Percentiles rank a stretch among this genome's conserved stretches.
Evolutionary conservation across 1,140 invertebrate species (phyloP).

Genomic region (Bombus vancouverensis): DNA sequence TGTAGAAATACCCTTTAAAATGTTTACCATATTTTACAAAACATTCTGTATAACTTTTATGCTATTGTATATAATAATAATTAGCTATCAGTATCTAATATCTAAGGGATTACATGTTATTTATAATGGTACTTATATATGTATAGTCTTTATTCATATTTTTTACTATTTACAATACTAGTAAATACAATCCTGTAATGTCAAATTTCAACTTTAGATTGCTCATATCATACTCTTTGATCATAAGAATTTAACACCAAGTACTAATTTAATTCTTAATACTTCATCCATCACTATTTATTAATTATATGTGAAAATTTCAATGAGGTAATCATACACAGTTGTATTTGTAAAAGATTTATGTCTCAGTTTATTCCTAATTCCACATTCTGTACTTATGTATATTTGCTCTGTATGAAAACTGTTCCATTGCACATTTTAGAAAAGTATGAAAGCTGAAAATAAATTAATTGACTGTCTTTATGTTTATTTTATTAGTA

Average conservation of each 20-base stretch:
- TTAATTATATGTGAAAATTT: conserved; percentile 19
- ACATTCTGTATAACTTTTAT: conserved; percentile 27
- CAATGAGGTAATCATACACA: conserved; percentile 10
- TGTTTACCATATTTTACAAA: neutral
- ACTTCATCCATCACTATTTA: conserved; percentile 21
- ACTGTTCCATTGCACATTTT: conserved; percentile 45
- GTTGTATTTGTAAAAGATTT: conserved; percentile 25
- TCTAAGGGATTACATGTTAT: conserved; percentile 17
- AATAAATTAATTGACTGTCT: conserved; percentile 47
- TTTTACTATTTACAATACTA: conserved; percentile 28
- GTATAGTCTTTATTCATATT: conserved; percentile 22
- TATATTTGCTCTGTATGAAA: conserved; percentile 25
- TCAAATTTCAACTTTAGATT: conserved; percentile 16
- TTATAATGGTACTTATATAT: conserved; percentile 4
- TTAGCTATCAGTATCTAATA: conserved; percentile 13
- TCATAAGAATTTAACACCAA: conserved; percentile 16
- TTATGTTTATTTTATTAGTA: conserved; percentile 34
- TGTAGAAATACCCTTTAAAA: neutral
- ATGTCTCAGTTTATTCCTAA: conserved; percentile 24
- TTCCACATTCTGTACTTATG: conserved; percentile 51
- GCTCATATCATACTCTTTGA: conserved; percentile 62
- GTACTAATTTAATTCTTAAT: conserved; percentile 25
- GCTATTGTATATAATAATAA: conserved; percentile 28
- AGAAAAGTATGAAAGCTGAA: conserved; percentile 43
- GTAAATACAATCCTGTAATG: neutral